Conservation (phyloP, 2,797 vertebrate species). For the Enteromius thamalakanensis region DNA sequence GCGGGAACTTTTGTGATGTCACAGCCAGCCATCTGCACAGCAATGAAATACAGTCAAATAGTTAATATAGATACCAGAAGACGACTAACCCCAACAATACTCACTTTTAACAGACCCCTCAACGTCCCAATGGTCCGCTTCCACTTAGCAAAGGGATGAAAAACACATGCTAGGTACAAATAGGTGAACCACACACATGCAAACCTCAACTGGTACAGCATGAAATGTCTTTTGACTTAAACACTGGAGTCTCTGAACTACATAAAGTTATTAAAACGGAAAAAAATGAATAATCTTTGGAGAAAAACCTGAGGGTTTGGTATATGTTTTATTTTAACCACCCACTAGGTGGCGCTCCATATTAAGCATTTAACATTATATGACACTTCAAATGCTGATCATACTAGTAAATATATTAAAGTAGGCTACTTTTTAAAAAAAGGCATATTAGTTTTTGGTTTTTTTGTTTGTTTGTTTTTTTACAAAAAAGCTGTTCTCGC, state of each 20-base stretch:
- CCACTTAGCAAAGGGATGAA: background rate
- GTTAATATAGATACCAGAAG: too few species aligned
- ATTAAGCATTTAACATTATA: background rate
- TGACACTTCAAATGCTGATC: background rate
- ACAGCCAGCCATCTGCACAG: accelerated
- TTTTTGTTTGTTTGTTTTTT: background rate
- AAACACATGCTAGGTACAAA: background rate
- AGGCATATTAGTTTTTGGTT: background rate
- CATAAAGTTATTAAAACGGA: background rate
- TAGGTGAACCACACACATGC: background rate
- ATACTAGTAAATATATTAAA: background rate
- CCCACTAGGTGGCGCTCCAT: background rate
- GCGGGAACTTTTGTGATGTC: background rate
- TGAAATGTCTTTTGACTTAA: background rate
- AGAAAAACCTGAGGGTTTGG: background rate
- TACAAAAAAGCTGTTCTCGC: background rate
- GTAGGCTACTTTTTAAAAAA: too few species aligned
- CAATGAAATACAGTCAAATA: background rate
- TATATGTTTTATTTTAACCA: background rate
- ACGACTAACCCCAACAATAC: background rate
- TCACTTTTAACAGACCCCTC: background rate
- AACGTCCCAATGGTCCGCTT: background rate
- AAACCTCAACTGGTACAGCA: background rate
- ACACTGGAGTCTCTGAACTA: background rate
- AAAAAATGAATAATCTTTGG: background rate